Evolutionary conservation across 2,113 vertebrate genomes (phyloP).

Genomic region (Neofelis nebulosa): DNA sequence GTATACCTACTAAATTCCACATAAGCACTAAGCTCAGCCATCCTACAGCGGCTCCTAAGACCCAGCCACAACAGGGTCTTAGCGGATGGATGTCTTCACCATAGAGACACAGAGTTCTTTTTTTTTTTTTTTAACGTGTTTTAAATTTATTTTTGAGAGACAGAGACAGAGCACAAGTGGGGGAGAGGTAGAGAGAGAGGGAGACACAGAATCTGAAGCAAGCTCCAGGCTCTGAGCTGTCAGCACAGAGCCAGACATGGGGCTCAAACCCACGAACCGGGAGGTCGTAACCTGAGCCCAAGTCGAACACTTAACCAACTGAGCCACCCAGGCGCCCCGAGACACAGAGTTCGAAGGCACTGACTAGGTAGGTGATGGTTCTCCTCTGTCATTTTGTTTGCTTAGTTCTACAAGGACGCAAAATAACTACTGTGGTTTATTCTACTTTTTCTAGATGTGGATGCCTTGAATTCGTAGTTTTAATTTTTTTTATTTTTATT

Average conservation of each 20-base stretch:
- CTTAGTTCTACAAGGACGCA: background rate
- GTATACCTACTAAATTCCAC: background rate
- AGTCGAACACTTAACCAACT: too few relatives aligned
- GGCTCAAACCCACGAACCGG: too few relatives aligned
- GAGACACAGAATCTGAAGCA: too few relatives aligned
- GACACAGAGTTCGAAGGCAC: background rate
- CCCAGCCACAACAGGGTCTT: background rate
- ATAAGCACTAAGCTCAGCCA: background rate
- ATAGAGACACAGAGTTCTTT: background rate
- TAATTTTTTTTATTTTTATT: background rate
- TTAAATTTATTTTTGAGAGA: too few relatives aligned
- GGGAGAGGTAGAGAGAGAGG: too few relatives aligned
- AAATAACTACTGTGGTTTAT: background rate
- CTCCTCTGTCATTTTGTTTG: background rate
- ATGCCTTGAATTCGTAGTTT: background rate
- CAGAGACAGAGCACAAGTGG: too few relatives aligned
- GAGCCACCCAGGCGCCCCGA: too few relatives aligned
- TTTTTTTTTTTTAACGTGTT: too few relatives aligned
- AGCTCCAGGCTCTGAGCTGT: too few relatives aligned
- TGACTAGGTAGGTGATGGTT: background rate
- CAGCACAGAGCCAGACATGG: too few relatives aligned
- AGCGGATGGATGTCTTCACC: background rate
- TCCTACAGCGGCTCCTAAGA: too few relatives aligned
- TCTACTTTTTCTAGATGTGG: background rate
- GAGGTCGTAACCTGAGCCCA: too few relatives aligned